Evolutionary conservation across 2,113 vertebrate species (phyloP).

Genomic region (Melozone crissalis): DNA sequence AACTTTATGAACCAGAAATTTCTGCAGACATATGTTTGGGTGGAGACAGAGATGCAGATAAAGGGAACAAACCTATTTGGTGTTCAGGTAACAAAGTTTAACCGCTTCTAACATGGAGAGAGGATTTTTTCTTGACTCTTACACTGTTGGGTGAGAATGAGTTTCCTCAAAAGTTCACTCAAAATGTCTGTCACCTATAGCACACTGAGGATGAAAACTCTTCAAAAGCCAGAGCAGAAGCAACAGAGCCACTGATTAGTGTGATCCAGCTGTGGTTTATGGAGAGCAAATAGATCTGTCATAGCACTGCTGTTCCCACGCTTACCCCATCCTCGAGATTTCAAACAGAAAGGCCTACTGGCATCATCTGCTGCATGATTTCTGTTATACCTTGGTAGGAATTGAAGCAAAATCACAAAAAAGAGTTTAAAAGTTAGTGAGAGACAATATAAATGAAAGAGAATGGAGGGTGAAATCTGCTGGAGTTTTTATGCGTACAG

Average conservation of each 20-base stretch:
- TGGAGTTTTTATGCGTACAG: not conserved
- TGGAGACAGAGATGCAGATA: not conserved
- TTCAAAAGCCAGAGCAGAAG: not conserved
- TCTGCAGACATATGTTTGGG: not conserved
- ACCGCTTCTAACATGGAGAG: not conserved
- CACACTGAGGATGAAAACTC: not conserved
- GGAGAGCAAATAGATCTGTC: not conserved
- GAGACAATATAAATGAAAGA: not conserved
- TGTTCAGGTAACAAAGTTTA: not conserved
- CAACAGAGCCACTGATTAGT: not conserved
- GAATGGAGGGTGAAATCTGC: not conserved
- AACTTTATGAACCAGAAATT: not conserved
- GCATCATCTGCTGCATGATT: not conserved
- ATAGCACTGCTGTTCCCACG: not conserved
- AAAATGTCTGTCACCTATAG: not conserved
- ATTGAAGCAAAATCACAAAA: not conserved
- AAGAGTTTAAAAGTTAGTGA: not conserved
- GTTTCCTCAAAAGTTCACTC: not conserved
- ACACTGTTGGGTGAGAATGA: not conserved
- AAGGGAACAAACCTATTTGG: not conserved
- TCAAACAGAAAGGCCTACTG: not conserved
- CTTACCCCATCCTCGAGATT: not conserved
- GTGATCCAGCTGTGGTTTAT: not conserved
- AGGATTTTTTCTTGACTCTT: not conserved
- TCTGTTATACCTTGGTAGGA: not conserved